phyloP scores from a whole-genome alignment of 2,113 vertebrate species.

The Mungos mungo region DNA sequence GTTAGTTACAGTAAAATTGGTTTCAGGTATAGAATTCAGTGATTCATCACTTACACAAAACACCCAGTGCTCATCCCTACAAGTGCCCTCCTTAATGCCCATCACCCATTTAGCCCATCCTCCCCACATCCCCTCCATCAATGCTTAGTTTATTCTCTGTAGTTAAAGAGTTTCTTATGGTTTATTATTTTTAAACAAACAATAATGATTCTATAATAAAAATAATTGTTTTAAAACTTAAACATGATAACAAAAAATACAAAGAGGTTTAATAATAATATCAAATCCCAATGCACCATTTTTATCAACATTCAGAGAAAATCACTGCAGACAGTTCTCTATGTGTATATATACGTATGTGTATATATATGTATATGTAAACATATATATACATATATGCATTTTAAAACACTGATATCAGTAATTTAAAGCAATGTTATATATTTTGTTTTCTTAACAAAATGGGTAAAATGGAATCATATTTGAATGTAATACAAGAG shows the following conservation, averaged over 20 bases:
- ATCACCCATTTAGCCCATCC: too few relatives aligned
- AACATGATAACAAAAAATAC: neutral
- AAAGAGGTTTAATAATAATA: neutral
- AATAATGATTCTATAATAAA: neutral
- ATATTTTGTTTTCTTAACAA: neutral
- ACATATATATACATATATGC: neutral
- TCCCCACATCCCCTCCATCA: too few relatives aligned
- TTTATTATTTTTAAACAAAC: neutral
- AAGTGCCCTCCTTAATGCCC: too few relatives aligned
- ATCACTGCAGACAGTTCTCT: neutral
- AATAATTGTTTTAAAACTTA: conserved; percentile 20
- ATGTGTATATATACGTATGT: neutral
- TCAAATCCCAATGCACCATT: neutral
- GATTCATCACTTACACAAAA: too few relatives aligned
- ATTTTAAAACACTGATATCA: neutral
- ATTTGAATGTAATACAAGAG: neutral
- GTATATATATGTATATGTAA: neutral
- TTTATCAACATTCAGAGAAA: neutral
- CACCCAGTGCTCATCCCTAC: too few relatives aligned
- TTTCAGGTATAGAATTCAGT: too few relatives aligned
- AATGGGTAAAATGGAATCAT: neutral
- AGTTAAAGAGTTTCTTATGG: too few relatives aligned
- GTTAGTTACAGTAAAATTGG: too few relatives aligned
- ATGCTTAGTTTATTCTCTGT: too few relatives aligned
- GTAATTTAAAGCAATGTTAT: neutral